Conservation (phyloP, 2,888 invertebrate genomes). For the Tiphia femorata region DNA sequence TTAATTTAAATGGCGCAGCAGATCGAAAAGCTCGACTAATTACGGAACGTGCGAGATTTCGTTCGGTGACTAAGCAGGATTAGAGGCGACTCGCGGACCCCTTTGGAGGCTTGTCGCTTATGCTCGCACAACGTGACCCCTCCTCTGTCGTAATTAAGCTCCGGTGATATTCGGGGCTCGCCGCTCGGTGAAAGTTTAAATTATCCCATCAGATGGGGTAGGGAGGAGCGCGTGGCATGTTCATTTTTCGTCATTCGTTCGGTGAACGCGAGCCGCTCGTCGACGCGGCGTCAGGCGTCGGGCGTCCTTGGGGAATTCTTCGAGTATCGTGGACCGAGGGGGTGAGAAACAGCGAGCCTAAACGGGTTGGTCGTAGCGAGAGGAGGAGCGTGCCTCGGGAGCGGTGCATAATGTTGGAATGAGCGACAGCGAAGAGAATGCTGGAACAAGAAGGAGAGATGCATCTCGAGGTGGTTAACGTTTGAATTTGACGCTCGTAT, state of each 20-base stretch:
- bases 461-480: conserved; percentile 25
- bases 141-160: conserved; percentile 37
- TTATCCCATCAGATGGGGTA: conserved; percentile 31
- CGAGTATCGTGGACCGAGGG: neutral
- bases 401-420: neutral
- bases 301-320: no score
- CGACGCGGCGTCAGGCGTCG: no score
- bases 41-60: neutral
- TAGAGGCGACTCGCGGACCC: conserved; percentile 15
- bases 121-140: conserved; percentile 1
- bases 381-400: no score
- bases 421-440: neutral
- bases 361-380: neutral
- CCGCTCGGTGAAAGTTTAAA: conserved; percentile 41
- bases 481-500: conserved; percentile 46
- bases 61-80: neutral
- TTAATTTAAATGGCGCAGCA: neutral
- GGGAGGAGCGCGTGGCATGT: neutral
- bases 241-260: conserved; percentile 8
- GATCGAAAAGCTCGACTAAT: neutral
- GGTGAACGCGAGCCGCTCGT: neutral
- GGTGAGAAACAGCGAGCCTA: neutral
- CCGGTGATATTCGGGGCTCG: conserved; percentile 17
- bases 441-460: no score
- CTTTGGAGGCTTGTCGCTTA: no score